A percentile compares a stretch with the other conserved stretches of the same genome.
phyloP scores from a whole-genome alignment of 2,888 invertebrate species.

The Caenorhabditis imperialis region DNA sequence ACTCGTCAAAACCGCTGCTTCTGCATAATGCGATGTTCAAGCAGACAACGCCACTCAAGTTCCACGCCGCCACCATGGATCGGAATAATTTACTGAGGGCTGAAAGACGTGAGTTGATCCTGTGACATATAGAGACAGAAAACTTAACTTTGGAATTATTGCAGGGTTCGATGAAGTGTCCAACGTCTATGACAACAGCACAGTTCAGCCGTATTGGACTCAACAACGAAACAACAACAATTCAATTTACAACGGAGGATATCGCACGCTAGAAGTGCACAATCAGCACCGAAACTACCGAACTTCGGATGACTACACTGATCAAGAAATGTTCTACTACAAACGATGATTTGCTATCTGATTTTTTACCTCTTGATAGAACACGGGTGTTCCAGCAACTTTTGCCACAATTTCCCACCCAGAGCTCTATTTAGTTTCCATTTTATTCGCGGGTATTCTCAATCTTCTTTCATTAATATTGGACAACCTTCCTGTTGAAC shows the following conservation, averaged over 20 bases:
- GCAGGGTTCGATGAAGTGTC: constrained; percentile 60
- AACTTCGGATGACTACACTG: constrained; percentile 56
- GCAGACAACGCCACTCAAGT: constrained; percentile 38
- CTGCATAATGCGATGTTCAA: constrained; percentile 65
- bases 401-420: constrained; percentile 33
- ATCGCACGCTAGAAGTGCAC: constrained; percentile 60
- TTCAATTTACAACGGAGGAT: constrained; percentile 57
- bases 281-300: constrained; percentile 50
- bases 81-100: constrained; percentile 44
- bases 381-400: constrained; percentile 16
- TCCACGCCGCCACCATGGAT: constrained; percentile 59
- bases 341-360: constrained; percentile 18
- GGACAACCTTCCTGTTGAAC: neutral
- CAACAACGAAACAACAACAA: constrained; percentile 49
- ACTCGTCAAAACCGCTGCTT: constrained; percentile 58
- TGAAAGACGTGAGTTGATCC: constrained; percentile 44
- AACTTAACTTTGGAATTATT: constrained; percentile 6
- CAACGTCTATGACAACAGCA: constrained; percentile 60
- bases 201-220: constrained; percentile 55
- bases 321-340: constrained; percentile 51
- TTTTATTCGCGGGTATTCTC: constrained; percentile 19
- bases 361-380: neutral
- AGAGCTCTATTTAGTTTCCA: constrained; percentile 14
- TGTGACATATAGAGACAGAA: neutral
- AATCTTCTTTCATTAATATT: constrained; percentile 1